These are phyloP conservation scores for Zosterops pallidus DNA, from an alignment of 2,113 vertebrate species.

Conservation along the genomic window DNA sequence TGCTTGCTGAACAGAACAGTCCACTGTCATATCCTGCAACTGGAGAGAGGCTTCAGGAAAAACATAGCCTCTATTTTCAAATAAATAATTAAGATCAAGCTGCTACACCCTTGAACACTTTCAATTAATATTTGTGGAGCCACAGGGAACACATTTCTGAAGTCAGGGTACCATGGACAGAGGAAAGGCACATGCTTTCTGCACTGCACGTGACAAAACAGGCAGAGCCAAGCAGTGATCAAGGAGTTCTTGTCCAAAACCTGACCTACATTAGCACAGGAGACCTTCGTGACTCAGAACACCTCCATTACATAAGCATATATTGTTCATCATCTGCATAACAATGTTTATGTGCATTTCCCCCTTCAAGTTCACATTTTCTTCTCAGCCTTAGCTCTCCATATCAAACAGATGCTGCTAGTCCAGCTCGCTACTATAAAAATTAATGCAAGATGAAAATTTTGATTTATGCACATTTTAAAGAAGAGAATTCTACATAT, in stretches of 20 bases:
- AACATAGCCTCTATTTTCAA: not conserved
- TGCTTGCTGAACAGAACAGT: slow-evolving; percentile 7
- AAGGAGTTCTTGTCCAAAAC: not conserved
- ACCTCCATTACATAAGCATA: not conserved
- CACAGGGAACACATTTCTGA: not conserved
- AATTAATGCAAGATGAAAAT: not conserved
- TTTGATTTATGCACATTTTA: not conserved
- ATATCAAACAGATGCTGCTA: not conserved
- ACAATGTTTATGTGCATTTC: not conserved
- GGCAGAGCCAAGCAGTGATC: not conserved
- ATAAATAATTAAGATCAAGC: not conserved
- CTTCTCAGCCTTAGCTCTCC: not conserved
- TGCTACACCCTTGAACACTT: not conserved
- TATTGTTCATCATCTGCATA: not conserved
- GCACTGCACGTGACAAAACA: not conserved
- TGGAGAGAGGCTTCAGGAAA: not conserved
- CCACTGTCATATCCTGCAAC: not conserved
- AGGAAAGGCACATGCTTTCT: not conserved
- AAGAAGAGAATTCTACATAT: not conserved
- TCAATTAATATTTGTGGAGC: not conserved
- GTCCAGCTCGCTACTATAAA: not conserved
- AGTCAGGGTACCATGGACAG: not conserved
- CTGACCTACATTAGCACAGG: not conserved
- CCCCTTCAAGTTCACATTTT: not conserved
- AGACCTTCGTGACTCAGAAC: not conserved